Base-by-base conservation (phyloP, 2,888 invertebrate genomes). In the Epinotia nisella region DNA sequence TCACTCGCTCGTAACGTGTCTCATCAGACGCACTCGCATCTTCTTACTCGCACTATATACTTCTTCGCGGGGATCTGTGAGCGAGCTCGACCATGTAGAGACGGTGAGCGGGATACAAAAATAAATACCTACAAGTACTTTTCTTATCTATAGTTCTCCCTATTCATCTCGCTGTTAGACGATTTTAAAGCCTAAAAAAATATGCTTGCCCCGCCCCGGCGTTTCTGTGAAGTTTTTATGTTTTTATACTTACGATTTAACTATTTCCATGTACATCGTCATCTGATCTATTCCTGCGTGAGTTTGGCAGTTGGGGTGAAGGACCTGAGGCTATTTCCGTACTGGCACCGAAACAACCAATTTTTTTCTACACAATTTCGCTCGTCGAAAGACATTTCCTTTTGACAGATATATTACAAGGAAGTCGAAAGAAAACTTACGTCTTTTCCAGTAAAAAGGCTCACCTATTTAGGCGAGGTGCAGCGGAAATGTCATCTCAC, bases 241-340 rank as follows among this genome's bases (percentile, higher is more conserved):
- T 35, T 35, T 35, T 9, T 9, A 35, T 35, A 35, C 21, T 24
- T 2, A 24, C 21, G 1, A 24, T 2, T 2, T 24, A 15, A 21
- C 19, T 21, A 17, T 2, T 21, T 49, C 4, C 5, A 59, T 39
- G 41, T 35, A 9, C 21, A 15, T 21, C 45, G 61, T 45, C n/a
- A 24, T n/a, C 45, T 24, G 61, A 45, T 61, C 61, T 49, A 61
- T 61, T 61, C 21, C 61, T 10, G 61, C 61, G 60, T 45, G 19
- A 10, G 41, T 21, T 61, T 45, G 61, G 61, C 61, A 41, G 41
- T 41, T 10, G 41, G 45, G 61, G 61, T 61, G 61, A 61, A 61
- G 45, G 61, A 61, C 61, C 61, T 45, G 45, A 45, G n/a, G 61
- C 24, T 61, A 61, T 61, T 61, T 45, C 61, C 21, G 61, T 15